Evolutionary conservation across 1,140 invertebrate species (phyloP), one percentile per base, ranked within the genome.

Genomic region (Protaetia brevitarsis): DNA sequence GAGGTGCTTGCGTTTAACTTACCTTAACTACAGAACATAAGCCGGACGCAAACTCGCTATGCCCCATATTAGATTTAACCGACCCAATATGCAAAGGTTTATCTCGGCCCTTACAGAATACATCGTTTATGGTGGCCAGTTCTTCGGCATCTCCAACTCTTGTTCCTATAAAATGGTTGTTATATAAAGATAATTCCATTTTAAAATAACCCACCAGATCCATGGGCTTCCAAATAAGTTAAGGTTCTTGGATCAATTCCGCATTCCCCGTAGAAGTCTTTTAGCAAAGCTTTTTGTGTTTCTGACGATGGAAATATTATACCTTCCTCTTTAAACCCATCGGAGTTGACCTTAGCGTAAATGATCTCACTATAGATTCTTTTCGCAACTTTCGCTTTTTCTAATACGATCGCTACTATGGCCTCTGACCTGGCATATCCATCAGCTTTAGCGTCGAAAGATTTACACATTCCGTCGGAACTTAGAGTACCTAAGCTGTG

Each of bases 1-100:
- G 6, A 4, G 23, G n/a, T n/a, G 5, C n/a, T n/a, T n/a, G 4
- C 36, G 16, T 5, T 37, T 37, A 19, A 19, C 23, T 13, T 70
- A 94, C 89, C 82, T 97, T 97, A 2, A 89, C 86, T 36, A 97
- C 71, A 1, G 92, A 90, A 76, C 91, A 93, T 0, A 93, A 79
- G 65, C 95, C 95, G 34, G 94, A 95, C 1, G 91, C 90, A 6
- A 93, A 89, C 79, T 98, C 96, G 0, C 91, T 85, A 77, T 98
- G 96, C 0, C 96, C 96, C 73, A 97, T 84, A 78, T 97, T 97
- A 0, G 94, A 95, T 76, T 98, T 98, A 0, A 96, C 84, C 0
- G 95, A 94, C 3, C 96, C 95, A 69, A 98, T 90, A 27, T 85
- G 78, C 0, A 98, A 80, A 0, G 95, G 92, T 2, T 79, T 81